Conservation (phyloP, 2,888 invertebrate species). For the Gymnosoma rotundatum region DNA sequence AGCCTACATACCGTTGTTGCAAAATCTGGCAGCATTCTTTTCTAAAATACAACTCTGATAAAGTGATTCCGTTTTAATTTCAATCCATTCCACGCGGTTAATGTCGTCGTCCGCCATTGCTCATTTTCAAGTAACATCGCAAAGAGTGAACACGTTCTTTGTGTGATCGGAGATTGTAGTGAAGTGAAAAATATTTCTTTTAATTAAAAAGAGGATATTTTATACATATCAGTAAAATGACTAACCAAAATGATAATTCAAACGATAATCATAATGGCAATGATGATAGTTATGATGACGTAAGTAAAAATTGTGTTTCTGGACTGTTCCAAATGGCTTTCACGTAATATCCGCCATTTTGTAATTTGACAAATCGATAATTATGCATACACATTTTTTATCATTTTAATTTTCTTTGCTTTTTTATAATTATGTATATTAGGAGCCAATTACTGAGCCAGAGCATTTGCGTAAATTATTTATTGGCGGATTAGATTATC, state of each 20-base stretch:
- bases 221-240: conserved; percentile 35
- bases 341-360: conserved; percentile 66
- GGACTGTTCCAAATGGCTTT: conserved; percentile 36
- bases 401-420: background rate
- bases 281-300: conserved; percentile 68
- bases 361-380: conserved; percentile 46
- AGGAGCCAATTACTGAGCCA: conserved; percentile 80
- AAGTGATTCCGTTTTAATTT: background rate
- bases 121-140: conserved; percentile 30
- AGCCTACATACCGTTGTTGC: too few relatives aligned
- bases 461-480: conserved; percentile 95
- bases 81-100: background rate
- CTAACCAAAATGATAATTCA: conserved; percentile 65
- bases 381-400: conserved; percentile 23
- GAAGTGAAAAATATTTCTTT: background rate
- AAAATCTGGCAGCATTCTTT: conserved; percentile 16
- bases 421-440: background rate
- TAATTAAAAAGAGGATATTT: background rate
- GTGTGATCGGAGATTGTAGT: background rate
- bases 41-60: conserved; percentile 15
- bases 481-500: conserved; percentile 96
- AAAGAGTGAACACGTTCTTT: conserved; percentile 9
- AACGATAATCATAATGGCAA: conserved; percentile 67
- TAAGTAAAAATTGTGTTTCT: conserved; percentile 62
- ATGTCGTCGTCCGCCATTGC: conserved; percentile 17